These are phyloP conservation scores for Protodeltote pygarga DNA, from an alignment of 2,888 invertebrate species.

Conservation along the genomic window DNA sequence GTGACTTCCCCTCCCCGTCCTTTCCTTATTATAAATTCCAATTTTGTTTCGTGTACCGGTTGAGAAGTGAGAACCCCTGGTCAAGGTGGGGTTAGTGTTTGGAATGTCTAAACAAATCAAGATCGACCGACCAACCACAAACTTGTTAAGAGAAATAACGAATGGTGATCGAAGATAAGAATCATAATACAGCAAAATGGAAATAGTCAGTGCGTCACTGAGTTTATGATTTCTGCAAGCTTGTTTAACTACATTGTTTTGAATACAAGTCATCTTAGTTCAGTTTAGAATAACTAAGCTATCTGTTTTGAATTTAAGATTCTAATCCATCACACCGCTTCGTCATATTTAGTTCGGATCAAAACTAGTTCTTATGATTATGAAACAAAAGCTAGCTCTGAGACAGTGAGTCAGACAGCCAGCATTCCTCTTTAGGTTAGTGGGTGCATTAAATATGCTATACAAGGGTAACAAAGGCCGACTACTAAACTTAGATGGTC, in stretches of 20 bases:
- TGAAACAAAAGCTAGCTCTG: slow-evolving; percentile 44
- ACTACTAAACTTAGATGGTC: slow-evolving; percentile 37
- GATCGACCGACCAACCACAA: too few relatives aligned
- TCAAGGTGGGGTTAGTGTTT: too few relatives aligned
- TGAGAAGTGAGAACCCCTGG: too few relatives aligned
- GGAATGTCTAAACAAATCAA: too few relatives aligned
- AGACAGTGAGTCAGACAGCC: slow-evolving; percentile 25
- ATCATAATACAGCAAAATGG: too few relatives aligned
- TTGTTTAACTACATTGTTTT: background rate
- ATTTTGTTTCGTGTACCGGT: too few relatives aligned
- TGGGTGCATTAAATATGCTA: slow-evolving; percentile 51
- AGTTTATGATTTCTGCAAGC: slow-evolving; percentile 4
- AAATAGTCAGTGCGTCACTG: too few relatives aligned
- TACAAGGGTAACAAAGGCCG: slow-evolving; percentile 58
- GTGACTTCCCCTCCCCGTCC: too few relatives aligned
- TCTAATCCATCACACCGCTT: slow-evolving; percentile 25
- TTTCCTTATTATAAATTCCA: too few relatives aligned
- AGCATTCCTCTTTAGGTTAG: slow-evolving; percentile 45
- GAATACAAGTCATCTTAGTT: slow-evolving; percentile 13
- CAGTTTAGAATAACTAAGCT: background rate
- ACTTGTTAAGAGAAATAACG: too few relatives aligned
- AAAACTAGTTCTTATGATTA: slow-evolving; percentile 40
- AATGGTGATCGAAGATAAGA: too few relatives aligned
- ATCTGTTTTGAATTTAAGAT: background rate
- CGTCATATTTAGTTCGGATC: slow-evolving; percentile 18